These are phyloP conservation scores for Drosophila yooni DNA, from an alignment of 2,888 invertebrate species.

Conservation along the genomic window DNA sequence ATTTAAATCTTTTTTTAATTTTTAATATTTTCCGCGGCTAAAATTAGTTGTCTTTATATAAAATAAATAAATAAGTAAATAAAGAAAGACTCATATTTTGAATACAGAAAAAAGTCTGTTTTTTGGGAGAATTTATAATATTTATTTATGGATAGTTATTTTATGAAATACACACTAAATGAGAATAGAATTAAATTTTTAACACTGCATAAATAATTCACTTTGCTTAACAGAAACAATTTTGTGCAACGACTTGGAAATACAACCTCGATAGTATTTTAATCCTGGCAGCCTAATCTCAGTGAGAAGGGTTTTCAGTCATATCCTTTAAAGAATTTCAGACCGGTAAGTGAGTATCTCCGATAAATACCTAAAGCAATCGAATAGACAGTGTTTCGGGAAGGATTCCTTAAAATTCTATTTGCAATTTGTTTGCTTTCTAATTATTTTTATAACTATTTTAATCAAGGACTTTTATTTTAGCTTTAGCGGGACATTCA, in stretches of 20 bases:
- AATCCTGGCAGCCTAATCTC: neutral
- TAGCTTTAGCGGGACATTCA: neutral
- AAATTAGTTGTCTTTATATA: neutral
- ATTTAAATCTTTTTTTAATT: neutral
- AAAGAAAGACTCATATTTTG: neutral
- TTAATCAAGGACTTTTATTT: neutral
- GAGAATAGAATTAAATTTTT: too few relatives aligned
- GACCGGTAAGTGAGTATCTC: neutral
- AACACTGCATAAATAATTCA: too few relatives aligned
- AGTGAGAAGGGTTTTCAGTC: neutral
- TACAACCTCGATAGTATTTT: neutral
- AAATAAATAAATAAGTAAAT: neutral
- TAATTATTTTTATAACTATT: neutral
- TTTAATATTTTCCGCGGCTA: neutral
- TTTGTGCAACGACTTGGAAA: neutral
- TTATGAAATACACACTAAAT: too few relatives aligned
- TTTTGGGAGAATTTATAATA: too few relatives aligned
- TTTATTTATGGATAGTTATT: too few relatives aligned
- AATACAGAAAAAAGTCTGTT: neutral
- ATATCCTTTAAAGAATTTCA: too few relatives aligned
- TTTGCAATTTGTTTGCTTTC: neutral
- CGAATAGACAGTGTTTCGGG: neutral
- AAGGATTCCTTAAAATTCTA: neutral
- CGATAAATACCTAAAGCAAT: neutral
- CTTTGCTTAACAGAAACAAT: neutral